A percentile compares a stretch with the other conserved stretches of the same genome.
Evolutionary conservation across 1,140 invertebrate genomes (phyloP).

Genomic region (Bombus confusus): DNA sequence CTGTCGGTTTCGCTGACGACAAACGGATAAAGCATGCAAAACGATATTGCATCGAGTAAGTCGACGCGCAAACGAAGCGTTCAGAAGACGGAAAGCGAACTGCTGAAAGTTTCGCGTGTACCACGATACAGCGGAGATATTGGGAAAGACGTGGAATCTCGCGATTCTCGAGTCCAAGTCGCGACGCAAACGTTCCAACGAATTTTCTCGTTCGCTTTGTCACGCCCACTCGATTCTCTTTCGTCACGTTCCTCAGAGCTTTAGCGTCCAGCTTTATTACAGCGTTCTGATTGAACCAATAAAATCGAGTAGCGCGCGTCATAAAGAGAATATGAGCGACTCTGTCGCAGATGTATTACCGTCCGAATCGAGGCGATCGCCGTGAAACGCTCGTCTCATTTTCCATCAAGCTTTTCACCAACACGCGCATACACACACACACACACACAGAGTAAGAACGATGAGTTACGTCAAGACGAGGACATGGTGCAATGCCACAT

Average conservation of each 20-base stretch:
- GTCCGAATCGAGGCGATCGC: not conserved
- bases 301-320: slow-evolving; percentile 33
- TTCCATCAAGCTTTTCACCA: not conserved
- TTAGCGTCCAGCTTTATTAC: not conserved
- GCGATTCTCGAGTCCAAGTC: not conserved
- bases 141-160: not conserved
- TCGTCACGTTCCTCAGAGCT: not conserved
- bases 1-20: not conserved
- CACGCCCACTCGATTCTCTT: not conserved
- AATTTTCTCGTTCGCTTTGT: not conserved
- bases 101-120: not conserved
- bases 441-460: not conserved
- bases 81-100: not conserved
- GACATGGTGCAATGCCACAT: not conserved
- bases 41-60: not conserved
- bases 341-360: not conserved
- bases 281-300: slow-evolving; percentile 27
- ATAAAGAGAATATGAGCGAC: not conserved
- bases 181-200: not conserved
- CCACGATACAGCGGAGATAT: too few relatives aligned
- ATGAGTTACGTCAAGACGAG: not conserved
- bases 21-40: not conserved
- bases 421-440: too few relatives aligned
- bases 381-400: not conserved
- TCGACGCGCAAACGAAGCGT: too few relatives aligned